phyloP scores from a whole-genome alignment of 2,888 invertebrate species.

The Ectobius pallidus region DNA sequence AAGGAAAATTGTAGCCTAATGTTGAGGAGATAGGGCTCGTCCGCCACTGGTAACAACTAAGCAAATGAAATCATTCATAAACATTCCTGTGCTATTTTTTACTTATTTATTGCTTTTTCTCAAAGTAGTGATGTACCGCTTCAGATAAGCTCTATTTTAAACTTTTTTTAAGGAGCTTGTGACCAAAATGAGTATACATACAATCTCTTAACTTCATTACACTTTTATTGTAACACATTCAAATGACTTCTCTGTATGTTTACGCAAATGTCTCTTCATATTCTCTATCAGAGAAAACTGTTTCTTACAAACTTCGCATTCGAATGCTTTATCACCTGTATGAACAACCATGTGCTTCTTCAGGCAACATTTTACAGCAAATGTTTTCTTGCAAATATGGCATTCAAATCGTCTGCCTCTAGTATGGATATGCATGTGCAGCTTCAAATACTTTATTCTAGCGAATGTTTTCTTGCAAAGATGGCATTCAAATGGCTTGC shows the following conservation, averaged over 20 bases:
- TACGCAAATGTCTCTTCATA: background rate
- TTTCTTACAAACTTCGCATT: background rate
- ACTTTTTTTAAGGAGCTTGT: background rate
- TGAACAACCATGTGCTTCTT: background rate
- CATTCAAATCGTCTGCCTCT: background rate
- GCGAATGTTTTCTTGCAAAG: background rate
- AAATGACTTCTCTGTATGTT: background rate
- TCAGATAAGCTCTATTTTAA: too few relatives aligned
- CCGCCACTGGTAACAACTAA: too few relatives aligned
- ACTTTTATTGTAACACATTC: background rate
- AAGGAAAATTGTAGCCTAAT: too few relatives aligned
- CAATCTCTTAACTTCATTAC: background rate
- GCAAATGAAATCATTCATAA: too few relatives aligned
- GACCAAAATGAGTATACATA: background rate
- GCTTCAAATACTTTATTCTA: background rate
- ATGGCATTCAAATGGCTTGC: background rate
- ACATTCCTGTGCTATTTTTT: too few relatives aligned
- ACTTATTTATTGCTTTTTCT: too few relatives aligned
- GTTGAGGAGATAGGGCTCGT: too few relatives aligned
- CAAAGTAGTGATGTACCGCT: too few relatives aligned
- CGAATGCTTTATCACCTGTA: background rate
- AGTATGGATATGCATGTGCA: background rate
- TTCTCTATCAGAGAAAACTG: background rate
- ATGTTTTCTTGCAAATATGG: background rate
- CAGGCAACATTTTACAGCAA: background rate